A percentile compares a stretch with the other conserved stretches of the same genome.
phyloP scores from a whole-genome alignment of 2,113 vertebrate species.

The human (Homo sapiens) region DNA sequence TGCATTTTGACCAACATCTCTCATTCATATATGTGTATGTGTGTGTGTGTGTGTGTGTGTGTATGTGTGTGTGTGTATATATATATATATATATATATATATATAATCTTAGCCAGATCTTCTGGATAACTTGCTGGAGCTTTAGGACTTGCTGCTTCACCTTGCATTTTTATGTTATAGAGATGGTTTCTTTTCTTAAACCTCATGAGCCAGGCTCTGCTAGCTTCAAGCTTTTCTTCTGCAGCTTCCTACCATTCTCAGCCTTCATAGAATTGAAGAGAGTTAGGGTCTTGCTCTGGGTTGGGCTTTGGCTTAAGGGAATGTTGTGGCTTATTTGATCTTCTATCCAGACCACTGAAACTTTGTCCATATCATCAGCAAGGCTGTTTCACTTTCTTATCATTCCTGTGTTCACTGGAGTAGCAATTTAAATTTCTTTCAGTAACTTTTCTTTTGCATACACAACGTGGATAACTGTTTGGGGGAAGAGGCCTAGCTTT shows the following conservation, averaged over 20 bases:
- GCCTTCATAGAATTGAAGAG: not conserved
- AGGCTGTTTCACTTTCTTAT: not conserved
- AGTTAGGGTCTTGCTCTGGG: not conserved
- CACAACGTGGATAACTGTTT: not conserved
- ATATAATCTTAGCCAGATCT: not conserved
- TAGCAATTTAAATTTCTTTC: not conserved
- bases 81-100: too few species aligned
- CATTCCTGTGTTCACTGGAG: not conserved
- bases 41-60: fast-evolving
- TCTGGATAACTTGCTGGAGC: not conserved
- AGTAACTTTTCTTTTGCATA: not conserved
- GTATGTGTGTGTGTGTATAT: too few species aligned
- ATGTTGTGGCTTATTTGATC: not conserved
- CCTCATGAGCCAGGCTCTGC: not conserved
- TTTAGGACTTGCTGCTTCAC: not conserved
- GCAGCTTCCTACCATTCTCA: not conserved
- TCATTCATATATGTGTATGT: not conserved
- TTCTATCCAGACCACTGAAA: not conserved
- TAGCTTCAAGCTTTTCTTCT: not conserved
- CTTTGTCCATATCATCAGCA: not conserved
- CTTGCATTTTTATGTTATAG: not conserved
- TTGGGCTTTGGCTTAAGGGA: not conserved
- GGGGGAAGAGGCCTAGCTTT: not conserved
- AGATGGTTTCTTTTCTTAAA: not conserved
- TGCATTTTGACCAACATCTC: not conserved